Evolutionary conservation across 1,140 invertebrate species (phyloP).

Genomic region (Tetramorium parvispinum): DNA sequence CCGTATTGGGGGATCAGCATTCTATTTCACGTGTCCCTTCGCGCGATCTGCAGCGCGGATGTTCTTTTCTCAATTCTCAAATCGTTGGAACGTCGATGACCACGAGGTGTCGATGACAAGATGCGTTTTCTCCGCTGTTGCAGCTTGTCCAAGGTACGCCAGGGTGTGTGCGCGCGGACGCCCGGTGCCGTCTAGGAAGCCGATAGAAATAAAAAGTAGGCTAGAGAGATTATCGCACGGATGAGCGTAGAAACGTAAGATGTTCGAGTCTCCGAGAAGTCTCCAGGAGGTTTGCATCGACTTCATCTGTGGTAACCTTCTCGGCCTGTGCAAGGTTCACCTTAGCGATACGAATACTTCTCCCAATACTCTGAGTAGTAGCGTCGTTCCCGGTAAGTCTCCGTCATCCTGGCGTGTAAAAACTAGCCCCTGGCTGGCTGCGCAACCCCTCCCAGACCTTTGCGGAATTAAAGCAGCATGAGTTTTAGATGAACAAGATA

Average conservation of each 20-base stretch:
- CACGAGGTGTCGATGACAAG: background rate
- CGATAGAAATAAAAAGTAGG: background rate
- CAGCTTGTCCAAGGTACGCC: background rate
- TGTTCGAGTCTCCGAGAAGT: slow-evolving; percentile 88
- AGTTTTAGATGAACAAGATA: slow-evolving; percentile 71
- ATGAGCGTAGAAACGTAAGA: slow-evolving; percentile 78
- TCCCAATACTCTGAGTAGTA: slow-evolving; percentile 21
- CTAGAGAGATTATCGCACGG: slow-evolving; percentile 16
- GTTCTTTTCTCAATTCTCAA: background rate
- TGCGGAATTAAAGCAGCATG: slow-evolving; percentile 29
- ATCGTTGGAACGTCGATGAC: background rate
- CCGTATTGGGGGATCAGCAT: background rate
- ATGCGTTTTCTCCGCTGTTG: slow-evolving; percentile 1
- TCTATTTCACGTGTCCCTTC: background rate
- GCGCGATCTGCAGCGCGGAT: background rate
- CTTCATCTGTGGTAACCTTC: slow-evolving; percentile 90
- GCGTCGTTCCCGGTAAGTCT: slow-evolving; percentile 4
- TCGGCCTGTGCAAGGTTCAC: slow-evolving; percentile 86
- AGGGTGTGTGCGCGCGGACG: background rate
- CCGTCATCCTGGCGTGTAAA: background rate
- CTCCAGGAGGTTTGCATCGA: slow-evolving; percentile 90
- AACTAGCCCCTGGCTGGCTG: background rate
- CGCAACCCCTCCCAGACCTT: background rate
- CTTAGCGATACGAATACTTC: slow-evolving; percentile 71
- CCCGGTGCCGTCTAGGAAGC: background rate